phyloP scores from a whole-genome alignment of 1,140 invertebrate species.

The Pseudomyrmex cubaensis region DNA sequence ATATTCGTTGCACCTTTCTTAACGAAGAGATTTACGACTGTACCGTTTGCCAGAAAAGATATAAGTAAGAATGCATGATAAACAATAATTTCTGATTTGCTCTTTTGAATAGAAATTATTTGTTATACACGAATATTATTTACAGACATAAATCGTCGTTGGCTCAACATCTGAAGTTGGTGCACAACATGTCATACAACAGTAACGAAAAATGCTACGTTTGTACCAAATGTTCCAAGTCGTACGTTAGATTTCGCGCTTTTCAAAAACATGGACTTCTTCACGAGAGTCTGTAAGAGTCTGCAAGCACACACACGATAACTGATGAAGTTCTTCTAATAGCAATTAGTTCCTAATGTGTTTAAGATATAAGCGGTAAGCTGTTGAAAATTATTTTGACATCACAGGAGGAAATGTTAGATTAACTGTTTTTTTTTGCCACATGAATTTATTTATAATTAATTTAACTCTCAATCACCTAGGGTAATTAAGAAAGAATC shows the following conservation, averaged over 20 bases:
- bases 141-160: conserved; percentile 73
- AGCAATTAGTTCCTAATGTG: too few species aligned
- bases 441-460: too few species aligned
- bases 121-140: conserved; percentile 48
- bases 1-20: conserved; percentile 47
- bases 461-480: too few species aligned
- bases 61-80: conserved; percentile 69
- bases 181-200: conserved; percentile 8
- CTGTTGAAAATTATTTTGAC: too few species aligned
- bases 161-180: conserved; percentile 66
- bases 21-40: conserved; percentile 61
- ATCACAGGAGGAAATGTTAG: too few species aligned
- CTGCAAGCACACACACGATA: too few species aligned
- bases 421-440: too few species aligned
- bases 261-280: conserved; percentile 56
- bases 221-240: conserved; percentile 57
- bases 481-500: too few species aligned
- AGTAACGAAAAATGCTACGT: conserved; percentile 4
- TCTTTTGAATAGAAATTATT: not conserved
- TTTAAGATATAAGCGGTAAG: too few species aligned
- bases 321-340: too few species aligned
- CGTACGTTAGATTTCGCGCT: conserved; percentile 60
- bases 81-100: not conserved
- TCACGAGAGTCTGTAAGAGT: conserved; percentile 13
- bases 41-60: conserved; percentile 65